Evolutionary conservation across 2,797 vertebrate genomes (phyloP), one percentile per base, ranked within the genome.

Genomic region (Gallinago stenura): DNA sequence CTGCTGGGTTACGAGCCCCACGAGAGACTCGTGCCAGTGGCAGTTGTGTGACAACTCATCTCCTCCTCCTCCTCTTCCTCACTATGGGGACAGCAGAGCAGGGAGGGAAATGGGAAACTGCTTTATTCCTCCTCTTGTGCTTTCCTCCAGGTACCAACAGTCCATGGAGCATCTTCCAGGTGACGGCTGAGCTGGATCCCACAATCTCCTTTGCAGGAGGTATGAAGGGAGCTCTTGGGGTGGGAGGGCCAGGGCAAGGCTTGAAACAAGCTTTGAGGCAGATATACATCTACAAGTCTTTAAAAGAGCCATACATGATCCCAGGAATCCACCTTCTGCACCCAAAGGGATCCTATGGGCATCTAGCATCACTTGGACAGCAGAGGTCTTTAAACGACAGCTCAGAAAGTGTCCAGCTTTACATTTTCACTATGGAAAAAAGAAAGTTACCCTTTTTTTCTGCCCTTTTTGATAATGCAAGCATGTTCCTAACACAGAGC

Each of bases 101-200:
- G 89, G 70, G 54, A 90, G 89, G 88, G 94, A 95, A 94, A 91
- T 69, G 90, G 56, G 61, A 89, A 83, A 62, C 64, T 51, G 37
- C 83, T 94, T 89, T 69, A 76, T 96, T 98, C 96, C 93, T 92
- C 93, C 97, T 97, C 95, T 95, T 97, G 57, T 8, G 39, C 97
- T 72, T 60, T 64, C 33, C 66, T 76, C 46, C 4, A 0, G 18
- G 73, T 58, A 60, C 16, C 2, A 2, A 57, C 14, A 41, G 39
- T 21, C 51, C 31, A 35, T 12, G 14, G 50, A 70, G 58, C 35
- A 71, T n/a, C 53, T 53, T 78, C 65, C 64, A 26, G 0, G 0
- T 10, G 16, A 46, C 1, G 1, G 22, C 39, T 53, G 48, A 86
- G 79, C 9, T 4, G 7, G 25, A 68, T n/a, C 41, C 37, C 2